These are phyloP conservation scores for Gymnoscopelus braueri DNA, from an alignment of 2,797 vertebrate genomes.

Conservation along the genomic window DNA sequence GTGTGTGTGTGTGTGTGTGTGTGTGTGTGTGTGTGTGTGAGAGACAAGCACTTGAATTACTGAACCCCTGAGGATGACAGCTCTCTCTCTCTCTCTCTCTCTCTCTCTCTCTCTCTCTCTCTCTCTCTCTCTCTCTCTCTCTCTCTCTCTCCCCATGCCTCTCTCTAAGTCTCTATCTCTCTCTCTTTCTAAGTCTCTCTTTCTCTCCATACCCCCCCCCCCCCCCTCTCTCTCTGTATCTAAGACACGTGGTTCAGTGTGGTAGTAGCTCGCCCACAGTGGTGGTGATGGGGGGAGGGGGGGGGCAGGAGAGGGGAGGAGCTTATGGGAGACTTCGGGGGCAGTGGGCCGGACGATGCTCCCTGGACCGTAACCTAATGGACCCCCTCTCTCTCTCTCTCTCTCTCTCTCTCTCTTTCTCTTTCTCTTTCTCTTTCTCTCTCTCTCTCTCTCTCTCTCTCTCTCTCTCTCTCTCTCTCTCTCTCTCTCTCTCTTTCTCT, in stretches of 20 bases:
- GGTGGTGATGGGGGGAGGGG: neutral
- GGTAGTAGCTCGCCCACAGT: neutral
- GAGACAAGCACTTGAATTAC: constrained; percentile 56
- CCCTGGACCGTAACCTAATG: constrained; percentile 62
- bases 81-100: constrained; percentile 40
- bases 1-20: neutral
- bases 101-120: constrained; percentile 15
- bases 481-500: too few species aligned
- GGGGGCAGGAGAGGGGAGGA: constrained; percentile 18
- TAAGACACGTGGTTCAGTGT: neutral
- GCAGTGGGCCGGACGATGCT: constrained; percentile 58
- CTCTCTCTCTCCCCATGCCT: constrained; percentile 15
- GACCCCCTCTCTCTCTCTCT: constrained; percentile 29
- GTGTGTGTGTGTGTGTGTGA: constrained; percentile 32
- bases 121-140: neutral
- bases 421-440: too few species aligned
- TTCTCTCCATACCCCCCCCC: constrained; percentile 17
- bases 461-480: too few species aligned
- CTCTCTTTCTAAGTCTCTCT: neutral
- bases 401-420: too few species aligned
- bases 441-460: constrained; percentile 5
- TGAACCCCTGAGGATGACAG: constrained; percentile 55
- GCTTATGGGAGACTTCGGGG: constrained; percentile 61
- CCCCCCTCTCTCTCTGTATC: constrained; percentile 22
- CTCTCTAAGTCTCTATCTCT: neutral